Evolutionary conservation across 2,888 invertebrate species (phyloP).

Genomic region (Invenusta paracnida): DNA sequence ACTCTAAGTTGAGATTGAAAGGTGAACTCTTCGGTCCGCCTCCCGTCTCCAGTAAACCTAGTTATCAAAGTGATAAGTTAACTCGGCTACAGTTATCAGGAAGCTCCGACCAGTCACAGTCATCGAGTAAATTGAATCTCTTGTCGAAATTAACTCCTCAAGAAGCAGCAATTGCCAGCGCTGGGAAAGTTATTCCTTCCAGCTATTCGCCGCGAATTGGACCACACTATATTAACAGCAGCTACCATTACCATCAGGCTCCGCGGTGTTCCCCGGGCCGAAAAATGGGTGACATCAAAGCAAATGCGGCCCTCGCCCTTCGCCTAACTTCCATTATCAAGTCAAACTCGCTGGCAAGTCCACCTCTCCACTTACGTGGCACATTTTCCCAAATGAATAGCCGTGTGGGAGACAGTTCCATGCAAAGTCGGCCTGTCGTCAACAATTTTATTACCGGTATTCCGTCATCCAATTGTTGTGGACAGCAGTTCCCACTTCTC

Average conservation of each 20-base stretch:
- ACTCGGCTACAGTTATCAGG: background rate
- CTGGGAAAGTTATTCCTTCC: background rate
- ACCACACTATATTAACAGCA: background rate
- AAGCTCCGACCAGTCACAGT: background rate
- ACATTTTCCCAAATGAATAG: background rate
- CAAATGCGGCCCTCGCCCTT: slow-evolving; percentile 3
- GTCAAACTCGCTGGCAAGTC: background rate
- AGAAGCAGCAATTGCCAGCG: background rate
- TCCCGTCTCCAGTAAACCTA: background rate
- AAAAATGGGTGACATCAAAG: background rate
- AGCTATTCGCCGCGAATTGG: background rate
- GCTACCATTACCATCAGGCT: too few relatives aligned
- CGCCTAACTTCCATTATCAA: background rate
- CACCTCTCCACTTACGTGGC: background rate
- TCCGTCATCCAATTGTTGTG: background rate
- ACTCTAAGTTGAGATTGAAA: background rate
- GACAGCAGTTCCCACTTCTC: background rate
- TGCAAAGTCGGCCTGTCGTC: background rate
- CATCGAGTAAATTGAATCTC: background rate
- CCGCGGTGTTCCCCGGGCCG: too few relatives aligned
- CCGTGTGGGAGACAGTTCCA: background rate
- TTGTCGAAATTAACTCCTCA: background rate
- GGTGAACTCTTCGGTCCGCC: background rate
- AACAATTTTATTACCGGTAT: background rate
- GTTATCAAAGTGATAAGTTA: background rate